Percentiles rank a stretch among this genome's conserved stretches.
These are phyloP conservation scores for Anolis sagrei DNA, from an alignment of 2,113 vertebrate species.

Conservation along the genomic window DNA sequence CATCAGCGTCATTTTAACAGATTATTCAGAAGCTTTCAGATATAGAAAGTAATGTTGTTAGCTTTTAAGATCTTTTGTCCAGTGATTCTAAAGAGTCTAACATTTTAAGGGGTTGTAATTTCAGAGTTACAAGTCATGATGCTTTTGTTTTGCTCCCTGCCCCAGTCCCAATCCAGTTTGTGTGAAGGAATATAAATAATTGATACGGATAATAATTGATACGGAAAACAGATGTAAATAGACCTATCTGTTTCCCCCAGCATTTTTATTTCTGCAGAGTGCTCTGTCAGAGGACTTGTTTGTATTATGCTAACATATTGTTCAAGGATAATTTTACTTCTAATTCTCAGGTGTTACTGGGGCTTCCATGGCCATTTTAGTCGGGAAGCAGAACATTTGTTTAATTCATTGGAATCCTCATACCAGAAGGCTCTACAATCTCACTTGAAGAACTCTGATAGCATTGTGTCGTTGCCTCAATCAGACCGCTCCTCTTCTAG, in stretches of 20 bases:
- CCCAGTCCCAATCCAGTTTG: background rate
- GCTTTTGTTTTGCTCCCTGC: background rate
- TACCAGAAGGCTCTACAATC: conserved; percentile 98
- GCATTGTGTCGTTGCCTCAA: conserved; percentile 93
- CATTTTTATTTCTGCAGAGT: background rate
- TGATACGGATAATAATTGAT: background rate
- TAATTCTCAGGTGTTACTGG: conserved; percentile 91
- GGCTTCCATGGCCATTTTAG: conserved; percentile 96
- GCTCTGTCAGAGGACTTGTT: background rate
- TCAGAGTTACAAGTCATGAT: background rate
- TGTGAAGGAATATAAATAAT: background rate
- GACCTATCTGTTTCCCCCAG: background rate
- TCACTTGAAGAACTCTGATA: conserved; percentile 95
- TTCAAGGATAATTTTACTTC: background rate
- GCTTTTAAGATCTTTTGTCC: background rate
- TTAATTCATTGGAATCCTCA: conserved; percentile 91
- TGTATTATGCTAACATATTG: fast-evolving
- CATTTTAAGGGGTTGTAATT: background rate
- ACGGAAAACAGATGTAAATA: background rate
- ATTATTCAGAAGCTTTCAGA: background rate
- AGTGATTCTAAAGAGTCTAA: background rate
- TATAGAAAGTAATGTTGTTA: background rate
- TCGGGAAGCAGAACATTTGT: conserved; percentile 94
- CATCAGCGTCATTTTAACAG: background rate
- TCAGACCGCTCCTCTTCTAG: conserved; percentile 97